phyloP scores from a whole-genome alignment of 2,888 invertebrate species.

The Schizotus pectinicornis region DNA sequence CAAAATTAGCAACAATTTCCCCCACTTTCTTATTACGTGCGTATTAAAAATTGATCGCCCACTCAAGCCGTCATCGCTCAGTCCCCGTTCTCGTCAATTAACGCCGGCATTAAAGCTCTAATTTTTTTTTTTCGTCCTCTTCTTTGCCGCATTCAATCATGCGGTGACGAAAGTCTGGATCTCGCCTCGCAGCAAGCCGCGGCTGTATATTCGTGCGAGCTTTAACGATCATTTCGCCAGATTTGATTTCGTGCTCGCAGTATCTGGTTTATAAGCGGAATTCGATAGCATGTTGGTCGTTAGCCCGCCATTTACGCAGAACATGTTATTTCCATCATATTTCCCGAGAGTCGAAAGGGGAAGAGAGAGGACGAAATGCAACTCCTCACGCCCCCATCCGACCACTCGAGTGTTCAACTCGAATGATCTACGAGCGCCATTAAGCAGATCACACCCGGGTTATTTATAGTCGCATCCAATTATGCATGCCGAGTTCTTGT shows the following conservation, averaged over 20 bases:
- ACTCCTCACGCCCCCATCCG: constrained; percentile 4
- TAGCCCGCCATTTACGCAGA: constrained; percentile 27
- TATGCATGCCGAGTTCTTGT: constrained; percentile 12
- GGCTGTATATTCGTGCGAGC: constrained; percentile 1
- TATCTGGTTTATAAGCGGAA: constrained; percentile 30
- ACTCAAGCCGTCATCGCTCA: too few relatives aligned
- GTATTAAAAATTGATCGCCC: too few relatives aligned
- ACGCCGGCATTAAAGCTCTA: too few relatives aligned
- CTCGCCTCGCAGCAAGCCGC: too few relatives aligned
- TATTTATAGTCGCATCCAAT: constrained; percentile 18
- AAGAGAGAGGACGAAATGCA: too few relatives aligned
- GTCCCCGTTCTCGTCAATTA: too few relatives aligned
- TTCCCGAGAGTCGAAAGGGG: constrained; percentile 12
- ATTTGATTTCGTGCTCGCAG: constrained; percentile 28
- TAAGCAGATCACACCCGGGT: constrained; percentile 17
- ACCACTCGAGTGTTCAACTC: constrained; percentile 18
- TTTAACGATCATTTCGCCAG: constrained; percentile 25
- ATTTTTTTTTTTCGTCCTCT: too few relatives aligned
- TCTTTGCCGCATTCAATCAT: too few relatives aligned
- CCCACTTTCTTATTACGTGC: too few relatives aligned
- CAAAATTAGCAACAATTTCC: too few relatives aligned
- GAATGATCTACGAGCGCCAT: constrained; percentile 19
- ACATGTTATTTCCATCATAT: constrained; percentile 32
- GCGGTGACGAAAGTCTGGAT: too few relatives aligned
- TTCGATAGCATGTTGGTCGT: constrained; percentile 31